These are phyloP conservation scores for Diplodus sargus DNA, from an alignment of 2,797 vertebrate genomes.

Conservation along the genomic window DNA sequence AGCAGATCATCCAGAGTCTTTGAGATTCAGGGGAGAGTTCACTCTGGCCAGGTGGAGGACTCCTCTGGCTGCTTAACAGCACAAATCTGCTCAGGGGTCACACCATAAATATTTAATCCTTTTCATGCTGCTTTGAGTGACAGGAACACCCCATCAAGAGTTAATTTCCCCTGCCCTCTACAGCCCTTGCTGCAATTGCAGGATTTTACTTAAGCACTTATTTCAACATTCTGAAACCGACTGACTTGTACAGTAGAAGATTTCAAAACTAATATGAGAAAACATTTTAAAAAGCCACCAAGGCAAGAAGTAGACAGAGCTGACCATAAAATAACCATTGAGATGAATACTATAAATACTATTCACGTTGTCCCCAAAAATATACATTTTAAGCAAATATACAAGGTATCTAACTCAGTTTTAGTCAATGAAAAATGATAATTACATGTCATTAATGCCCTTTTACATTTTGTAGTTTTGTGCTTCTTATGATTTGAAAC, in stretches of 20 bases:
- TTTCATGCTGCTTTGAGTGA: constrained; percentile 87
- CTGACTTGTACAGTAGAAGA: not conserved
- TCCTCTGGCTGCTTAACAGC: constrained; percentile 89
- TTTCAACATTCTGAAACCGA: constrained; percentile 21
- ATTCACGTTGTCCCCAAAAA: too few species aligned
- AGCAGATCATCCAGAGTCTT: constrained; percentile 89
- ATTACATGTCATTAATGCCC: too few species aligned
- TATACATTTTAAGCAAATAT: not conserved
- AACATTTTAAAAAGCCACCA: constrained; percentile 2
- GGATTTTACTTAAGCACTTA: constrained; percentile 14
- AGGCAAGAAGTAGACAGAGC: not conserved
- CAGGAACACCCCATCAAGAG: constrained; percentile 79
- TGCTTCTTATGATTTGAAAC: too few species aligned
- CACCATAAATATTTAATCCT: constrained; percentile 88
- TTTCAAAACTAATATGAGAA: constrained; percentile 10
- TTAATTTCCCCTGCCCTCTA: constrained; percentile 65
- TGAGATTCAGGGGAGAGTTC: constrained; percentile 90
- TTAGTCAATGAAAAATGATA: too few species aligned
- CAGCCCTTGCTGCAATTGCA: constrained; percentile 7
- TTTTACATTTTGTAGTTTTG: too few species aligned
- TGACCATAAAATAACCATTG: not conserved
- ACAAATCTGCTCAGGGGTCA: constrained; percentile 84
- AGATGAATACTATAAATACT: too few species aligned
- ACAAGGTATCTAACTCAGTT: too few species aligned
- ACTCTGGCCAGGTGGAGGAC: constrained; percentile 83